Conservation (phyloP, 2,113 vertebrate species). For the Cacatua alba region DNA sequence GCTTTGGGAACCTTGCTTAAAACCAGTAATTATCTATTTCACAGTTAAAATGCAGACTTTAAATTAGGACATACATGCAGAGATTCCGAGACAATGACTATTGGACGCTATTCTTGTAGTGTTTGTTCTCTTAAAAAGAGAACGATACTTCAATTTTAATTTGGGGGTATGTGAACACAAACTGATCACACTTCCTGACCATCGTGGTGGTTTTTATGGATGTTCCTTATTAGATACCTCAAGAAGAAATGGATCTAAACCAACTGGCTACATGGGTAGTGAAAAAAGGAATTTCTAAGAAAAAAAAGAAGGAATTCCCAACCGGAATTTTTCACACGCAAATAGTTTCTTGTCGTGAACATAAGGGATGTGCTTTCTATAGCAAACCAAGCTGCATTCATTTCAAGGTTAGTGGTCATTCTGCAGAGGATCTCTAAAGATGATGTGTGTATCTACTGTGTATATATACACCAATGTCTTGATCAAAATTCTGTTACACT, state of each 20-base stretch:
- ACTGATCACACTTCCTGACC: neutral
- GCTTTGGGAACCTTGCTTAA: neutral
- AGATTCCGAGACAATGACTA: neutral
- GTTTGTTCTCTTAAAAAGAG: neutral
- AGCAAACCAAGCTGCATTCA: constrained; percentile 86
- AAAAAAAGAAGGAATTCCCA: constrained; percentile 1
- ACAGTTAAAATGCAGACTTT: neutral
- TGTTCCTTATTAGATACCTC: constrained; percentile 35
- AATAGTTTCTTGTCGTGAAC: constrained; percentile 56
- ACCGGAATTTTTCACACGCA: constrained; percentile 58
- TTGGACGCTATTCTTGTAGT: neutral
- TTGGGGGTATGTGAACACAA: constrained; percentile 18
- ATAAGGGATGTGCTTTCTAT: constrained; percentile 79
- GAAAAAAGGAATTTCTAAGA: constrained; percentile 53
- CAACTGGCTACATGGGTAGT: constrained; percentile 10
- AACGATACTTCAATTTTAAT: neutral
- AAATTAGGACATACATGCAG: neutral
- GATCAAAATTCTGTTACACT: neutral
- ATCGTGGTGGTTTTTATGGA: neutral
- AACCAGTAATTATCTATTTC: neutral
- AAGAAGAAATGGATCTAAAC: constrained; percentile 43
- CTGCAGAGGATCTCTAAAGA: neutral
- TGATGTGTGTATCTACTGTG: neutral
- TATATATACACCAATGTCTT: neutral
- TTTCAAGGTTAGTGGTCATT: constrained; percentile 83